Base-by-base conservation (phyloP, 2,113 vertebrate species). In the Corythoichthys haematopterus region DNA sequence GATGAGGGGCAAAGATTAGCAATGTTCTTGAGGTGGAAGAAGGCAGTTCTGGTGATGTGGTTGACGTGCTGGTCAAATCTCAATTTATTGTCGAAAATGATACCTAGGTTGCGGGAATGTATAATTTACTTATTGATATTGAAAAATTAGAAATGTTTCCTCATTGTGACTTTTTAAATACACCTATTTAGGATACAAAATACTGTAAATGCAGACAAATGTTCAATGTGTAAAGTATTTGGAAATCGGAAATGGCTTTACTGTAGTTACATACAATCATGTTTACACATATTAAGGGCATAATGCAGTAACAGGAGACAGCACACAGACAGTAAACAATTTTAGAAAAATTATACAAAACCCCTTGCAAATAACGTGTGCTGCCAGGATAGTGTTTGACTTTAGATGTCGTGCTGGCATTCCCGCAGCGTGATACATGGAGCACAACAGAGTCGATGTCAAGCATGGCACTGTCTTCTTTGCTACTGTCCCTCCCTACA, bases 221-320 rank as follows among this genome's bases (percentile, higher is more conserved):
- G 72, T 58, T 70, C 66, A 58, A 2, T n/a, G 69, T 75, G 57
- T 53, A 70, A 65, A 61, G 68, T 28, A 28, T 28, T 28, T 28
- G 20, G 20, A 28, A 28, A 28, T 28, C 20, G 20, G 20, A 28
- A 28, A 28, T 28, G 20, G 20, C 20, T 28, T 28, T 28, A 28
- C 20, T 28, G 20, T 28, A 28, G 20, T 28, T 28, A 28, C 1
- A 1, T 28, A 28, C 20, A 28, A 28, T 28, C 20, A 28, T 28
- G 20, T 28, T 28, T 28, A 28, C 20, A 28, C 20, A 28, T 28
- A 28, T 28, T 28, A 28, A 28, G 20, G 20, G 20, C 20, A 28
- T 28, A 28, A 28, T 28, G 20, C 20, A 28, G 20, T 28, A 28
- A 28, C 20, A 28, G 20, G 20, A 28, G 20, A 28, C 20, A 68